phyloP scores from a whole-genome alignment of 2,888 invertebrate species.

The Podabrus alpinus region DNA sequence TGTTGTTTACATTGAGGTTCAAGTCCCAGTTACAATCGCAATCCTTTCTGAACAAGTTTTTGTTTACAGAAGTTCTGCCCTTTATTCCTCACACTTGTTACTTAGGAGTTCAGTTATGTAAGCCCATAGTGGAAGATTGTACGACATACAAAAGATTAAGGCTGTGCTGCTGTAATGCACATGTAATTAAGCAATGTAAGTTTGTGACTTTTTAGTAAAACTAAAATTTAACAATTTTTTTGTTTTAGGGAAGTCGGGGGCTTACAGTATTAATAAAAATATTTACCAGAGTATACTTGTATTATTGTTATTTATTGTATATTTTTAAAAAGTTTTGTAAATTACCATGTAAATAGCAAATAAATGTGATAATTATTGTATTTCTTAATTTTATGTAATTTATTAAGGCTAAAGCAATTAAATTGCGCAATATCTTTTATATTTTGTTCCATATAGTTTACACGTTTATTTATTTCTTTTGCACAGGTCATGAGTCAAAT shows the following conservation, averaged over 20 bases:
- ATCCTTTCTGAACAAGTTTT: slow-evolving; percentile 10
- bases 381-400: background rate
- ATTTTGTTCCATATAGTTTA: background rate
- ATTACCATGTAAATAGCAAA: background rate
- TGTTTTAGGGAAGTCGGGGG: slow-evolving; percentile 31
- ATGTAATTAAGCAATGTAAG: slow-evolving; percentile 66
- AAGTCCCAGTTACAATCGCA: background rate
- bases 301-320: background rate
- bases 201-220: slow-evolving; percentile 25
- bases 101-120: slow-evolving; percentile 64
- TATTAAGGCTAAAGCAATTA: background rate
- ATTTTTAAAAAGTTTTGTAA: background rate
- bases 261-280: background rate
- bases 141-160: slow-evolving; percentile 65
- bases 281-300: background rate
- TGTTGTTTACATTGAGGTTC: background rate
- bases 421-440: background rate
- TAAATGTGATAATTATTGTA: background rate
- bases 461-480: background rate
- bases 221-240: slow-evolving; percentile 4
- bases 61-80: slow-evolving; percentile 65
- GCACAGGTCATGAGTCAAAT: slow-evolving; percentile 2
- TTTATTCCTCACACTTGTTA: slow-evolving; percentile 73
- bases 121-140: slow-evolving; percentile 65
- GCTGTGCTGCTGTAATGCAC: slow-evolving; percentile 68